Conservation (phyloP, 2,888 invertebrate species). For the Chelonus formosanus region DNA sequence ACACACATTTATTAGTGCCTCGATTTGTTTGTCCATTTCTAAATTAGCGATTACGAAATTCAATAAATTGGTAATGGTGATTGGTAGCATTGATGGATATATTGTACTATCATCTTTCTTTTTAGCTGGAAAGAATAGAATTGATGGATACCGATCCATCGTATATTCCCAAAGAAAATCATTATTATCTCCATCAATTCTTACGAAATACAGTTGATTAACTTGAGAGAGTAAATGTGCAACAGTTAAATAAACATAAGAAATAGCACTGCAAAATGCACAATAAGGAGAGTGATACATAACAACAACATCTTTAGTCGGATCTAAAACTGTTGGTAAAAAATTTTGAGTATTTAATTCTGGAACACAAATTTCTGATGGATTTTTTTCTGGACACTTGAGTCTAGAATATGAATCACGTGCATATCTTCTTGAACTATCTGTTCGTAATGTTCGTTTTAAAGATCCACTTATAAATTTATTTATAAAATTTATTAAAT, state of each 20-base stretch:
- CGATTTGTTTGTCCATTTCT: slow-evolving; percentile 61
- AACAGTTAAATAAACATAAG: slow-evolving; percentile 75
- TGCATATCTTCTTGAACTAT: slow-evolving; percentile 47
- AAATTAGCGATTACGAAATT: slow-evolving; percentile 79
- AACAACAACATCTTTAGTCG: slow-evolving; percentile 77
- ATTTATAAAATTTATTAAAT: slow-evolving; percentile 65
- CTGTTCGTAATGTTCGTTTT: slow-evolving; percentile 62
- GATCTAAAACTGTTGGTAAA: slow-evolving; percentile 70
- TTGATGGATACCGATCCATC: slow-evolving; percentile 79
- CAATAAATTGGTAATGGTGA: slow-evolving; percentile 74
- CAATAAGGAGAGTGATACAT: slow-evolving; percentile 83
- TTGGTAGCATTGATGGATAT: slow-evolving; percentile 72
- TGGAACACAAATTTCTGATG: slow-evolving; percentile 66
- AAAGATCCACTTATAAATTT: slow-evolving; percentile 66
- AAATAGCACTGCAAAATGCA: slow-evolving; percentile 76
- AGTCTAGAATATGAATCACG: slow-evolving; percentile 41
- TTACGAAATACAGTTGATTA: slow-evolving; percentile 69
- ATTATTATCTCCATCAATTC: slow-evolving; percentile 84
- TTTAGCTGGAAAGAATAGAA: slow-evolving; percentile 80
- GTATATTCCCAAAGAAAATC: slow-evolving; percentile 89
- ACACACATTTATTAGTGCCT: slow-evolving; percentile 60
- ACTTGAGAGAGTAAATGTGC: slow-evolving; percentile 71
- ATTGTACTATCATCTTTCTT: slow-evolving; percentile 77
- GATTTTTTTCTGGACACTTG: slow-evolving; percentile 41
- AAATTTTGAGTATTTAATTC: slow-evolving; percentile 77